These are phyloP conservation scores for Ametastegia equiseti DNA, from an alignment of 2,888 invertebrate species.

Conservation along the genomic window DNA sequence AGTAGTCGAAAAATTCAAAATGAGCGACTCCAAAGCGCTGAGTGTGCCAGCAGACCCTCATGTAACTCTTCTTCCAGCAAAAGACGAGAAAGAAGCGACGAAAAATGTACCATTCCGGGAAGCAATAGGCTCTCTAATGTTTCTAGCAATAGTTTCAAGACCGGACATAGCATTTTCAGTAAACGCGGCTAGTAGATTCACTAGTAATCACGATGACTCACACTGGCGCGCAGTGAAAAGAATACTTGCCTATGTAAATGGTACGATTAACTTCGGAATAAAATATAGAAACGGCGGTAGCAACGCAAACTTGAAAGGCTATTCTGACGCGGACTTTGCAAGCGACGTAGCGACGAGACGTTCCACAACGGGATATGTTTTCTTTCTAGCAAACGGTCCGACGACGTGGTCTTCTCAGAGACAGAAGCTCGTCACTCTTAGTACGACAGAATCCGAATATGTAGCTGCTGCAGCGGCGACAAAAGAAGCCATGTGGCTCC, in stretches of 20 bases:
- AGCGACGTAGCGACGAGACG: background rate
- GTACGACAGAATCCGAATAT: background rate
- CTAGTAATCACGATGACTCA: background rate
- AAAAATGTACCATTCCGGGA: constrained; percentile 34
- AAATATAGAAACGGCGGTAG: background rate
- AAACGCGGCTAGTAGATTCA: constrained; percentile 48
- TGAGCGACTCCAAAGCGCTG: background rate
- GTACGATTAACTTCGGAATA: background rate
- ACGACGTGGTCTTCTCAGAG: background rate
- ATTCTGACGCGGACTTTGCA: background rate
- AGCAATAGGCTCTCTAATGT: constrained; percentile 44
- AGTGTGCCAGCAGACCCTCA: background rate
- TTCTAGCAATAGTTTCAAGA: constrained; percentile 47
- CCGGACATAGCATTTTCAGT: constrained; percentile 51
- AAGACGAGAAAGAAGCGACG: background rate
- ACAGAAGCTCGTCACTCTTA: background rate
- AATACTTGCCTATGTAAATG: background rate
- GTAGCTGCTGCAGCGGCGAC: background rate
- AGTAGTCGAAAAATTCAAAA: background rate
- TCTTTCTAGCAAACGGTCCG: background rate
- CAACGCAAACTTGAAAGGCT: background rate
- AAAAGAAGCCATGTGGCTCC: background rate
- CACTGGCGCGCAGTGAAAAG: background rate
- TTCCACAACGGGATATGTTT: background rate
- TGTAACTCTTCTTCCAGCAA: background rate